Base-by-base conservation (phyloP, 2,888 invertebrate genomes). In the Apoda limacodes region DNA sequence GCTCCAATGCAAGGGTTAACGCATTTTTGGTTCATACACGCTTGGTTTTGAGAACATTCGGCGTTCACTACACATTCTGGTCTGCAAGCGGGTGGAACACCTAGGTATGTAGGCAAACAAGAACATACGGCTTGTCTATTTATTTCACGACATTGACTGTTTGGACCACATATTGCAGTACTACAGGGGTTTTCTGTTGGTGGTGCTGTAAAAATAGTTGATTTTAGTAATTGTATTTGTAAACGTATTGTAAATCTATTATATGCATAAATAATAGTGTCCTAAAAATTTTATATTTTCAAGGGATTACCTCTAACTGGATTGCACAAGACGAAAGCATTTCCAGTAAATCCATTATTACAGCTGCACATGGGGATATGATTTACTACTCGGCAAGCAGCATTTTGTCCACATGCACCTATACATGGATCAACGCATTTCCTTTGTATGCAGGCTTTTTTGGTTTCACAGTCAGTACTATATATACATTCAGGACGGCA, bases 401-500 rank as follows among this genome's bases (percentile, higher is more conserved):
- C 84, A 50, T 76, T 81, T 52, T 82, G 75, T 17, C 89, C 91
- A 64, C 92, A 88, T 9, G 87, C 87, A 35, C 86, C 86, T 21
- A 82, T 74, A 47, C 92, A 92, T 4, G 92, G 91, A 58, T 92
- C 87, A 4, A 82, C 60, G 58, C 92, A 92, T 69, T 90, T 90
- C 51, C 85, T 86, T 55, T 85, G 84, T 19, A 89, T 76, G 55
- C 93, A 94, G 28, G 92, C 88, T 48, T 82, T 85, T 45, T 84
- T 74, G 35, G 82, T 63, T 1, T 85, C 69, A 56, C 92, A 92
- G 43, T 92, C 92, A 2, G 85, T 84, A 58, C 89, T 92, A 28
- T 86, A 83, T 11, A 90, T 82, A 64, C 92, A 92, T 68, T 92
- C 92, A 1, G 92, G 92, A 34, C 90, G 82, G 53, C 92, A 92